These are phyloP conservation scores for Bombus superbus DNA, from an alignment of 1,140 invertebrate species.

Conservation along the genomic window DNA sequence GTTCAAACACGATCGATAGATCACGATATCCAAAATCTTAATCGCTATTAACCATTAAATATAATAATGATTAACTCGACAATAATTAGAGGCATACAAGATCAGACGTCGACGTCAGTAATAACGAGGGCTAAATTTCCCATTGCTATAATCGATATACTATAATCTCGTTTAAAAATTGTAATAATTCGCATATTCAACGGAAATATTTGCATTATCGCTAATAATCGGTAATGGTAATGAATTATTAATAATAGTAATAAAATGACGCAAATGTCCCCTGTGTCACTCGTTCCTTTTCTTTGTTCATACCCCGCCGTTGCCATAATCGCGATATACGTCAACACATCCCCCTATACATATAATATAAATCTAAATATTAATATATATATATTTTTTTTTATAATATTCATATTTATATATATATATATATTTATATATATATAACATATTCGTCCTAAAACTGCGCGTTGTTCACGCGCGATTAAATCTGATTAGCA, in stretches of 20 bases:
- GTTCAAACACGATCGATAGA: not conserved
- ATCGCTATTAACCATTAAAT: not conserved
- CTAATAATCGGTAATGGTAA: not conserved
- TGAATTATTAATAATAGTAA: not conserved
- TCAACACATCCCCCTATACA: slow-evolving; percentile 65
- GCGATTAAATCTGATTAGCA: slow-evolving; percentile 26
- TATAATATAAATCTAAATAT: slow-evolving; percentile 68
- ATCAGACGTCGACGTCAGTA: not conserved
- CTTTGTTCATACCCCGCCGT: slow-evolving; percentile 1
- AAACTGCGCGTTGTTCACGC: slow-evolving; percentile 27
- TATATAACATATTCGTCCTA: slow-evolving; percentile 66
- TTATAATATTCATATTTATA: slow-evolving; percentile 65
- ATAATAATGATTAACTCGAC: not conserved
- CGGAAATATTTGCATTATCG: not conserved
- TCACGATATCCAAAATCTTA: not conserved
- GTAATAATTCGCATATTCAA: slow-evolving; percentile 6
- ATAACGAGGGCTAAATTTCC: not conserved
- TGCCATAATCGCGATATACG: slow-evolving; percentile 50
- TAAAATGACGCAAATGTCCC: slow-evolving; percentile 40
- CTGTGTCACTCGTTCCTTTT: slow-evolving; percentile 47
- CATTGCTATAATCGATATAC: not conserved
- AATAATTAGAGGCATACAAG: not conserved
- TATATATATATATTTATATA: slow-evolving; percentile 47
- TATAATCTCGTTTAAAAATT: not conserved
- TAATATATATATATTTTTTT: slow-evolving; percentile 61